These are phyloP conservation scores for Columba livia DNA, from an alignment of 2,113 vertebrate species.

Conservation along the genomic window DNA sequence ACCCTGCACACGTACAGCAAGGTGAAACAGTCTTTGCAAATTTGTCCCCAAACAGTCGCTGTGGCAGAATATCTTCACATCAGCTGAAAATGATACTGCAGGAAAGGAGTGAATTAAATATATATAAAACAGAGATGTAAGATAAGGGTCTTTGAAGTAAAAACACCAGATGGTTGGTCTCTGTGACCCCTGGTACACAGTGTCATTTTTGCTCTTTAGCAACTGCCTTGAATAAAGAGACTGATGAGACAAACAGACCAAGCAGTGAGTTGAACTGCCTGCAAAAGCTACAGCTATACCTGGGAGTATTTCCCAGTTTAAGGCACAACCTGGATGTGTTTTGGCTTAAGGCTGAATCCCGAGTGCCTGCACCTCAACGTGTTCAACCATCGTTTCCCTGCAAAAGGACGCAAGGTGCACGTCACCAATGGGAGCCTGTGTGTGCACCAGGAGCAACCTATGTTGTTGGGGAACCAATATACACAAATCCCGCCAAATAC, in stretches of 20 bases:
- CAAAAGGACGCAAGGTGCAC: accelerated
- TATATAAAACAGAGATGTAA: not conserved
- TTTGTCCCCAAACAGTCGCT: not conserved
- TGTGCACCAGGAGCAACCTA: not conserved
- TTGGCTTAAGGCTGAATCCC: not conserved
- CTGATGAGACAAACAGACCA: not conserved
- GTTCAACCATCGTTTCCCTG: not conserved
- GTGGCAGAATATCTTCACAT: not conserved
- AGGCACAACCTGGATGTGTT: not conserved
- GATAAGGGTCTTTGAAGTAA: not conserved
- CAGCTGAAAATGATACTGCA: not conserved
- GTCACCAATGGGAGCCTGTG: accelerated
- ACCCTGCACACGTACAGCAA: not conserved
- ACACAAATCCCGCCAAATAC: not conserved
- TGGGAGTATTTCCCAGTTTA: not conserved
- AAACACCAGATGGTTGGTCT: not conserved
- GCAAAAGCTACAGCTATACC: not conserved
- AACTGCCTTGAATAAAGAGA: not conserved
- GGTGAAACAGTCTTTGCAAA: not conserved
- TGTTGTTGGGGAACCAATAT: accelerated
- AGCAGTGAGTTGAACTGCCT: not conserved
- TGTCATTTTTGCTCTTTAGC: not conserved
- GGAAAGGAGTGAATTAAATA: not conserved
- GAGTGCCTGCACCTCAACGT: accelerated
- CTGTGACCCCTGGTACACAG: not conserved